Evolutionary conservation across 2,113 vertebrate genomes (phyloP), one percentile per base, ranked within the genome.

Genomic region (Ciconia stormi): DNA sequence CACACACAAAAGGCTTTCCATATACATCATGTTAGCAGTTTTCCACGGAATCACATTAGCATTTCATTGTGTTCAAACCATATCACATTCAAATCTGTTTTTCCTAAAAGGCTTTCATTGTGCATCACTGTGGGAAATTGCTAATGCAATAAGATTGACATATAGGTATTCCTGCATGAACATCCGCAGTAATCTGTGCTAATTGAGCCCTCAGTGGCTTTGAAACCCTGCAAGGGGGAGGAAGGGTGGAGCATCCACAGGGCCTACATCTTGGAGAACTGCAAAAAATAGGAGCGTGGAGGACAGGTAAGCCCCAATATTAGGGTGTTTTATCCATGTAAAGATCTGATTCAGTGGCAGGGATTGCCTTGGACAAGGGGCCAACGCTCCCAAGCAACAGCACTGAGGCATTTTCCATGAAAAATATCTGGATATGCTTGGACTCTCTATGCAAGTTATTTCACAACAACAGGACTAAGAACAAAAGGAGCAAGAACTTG

Each of bases 41-140:
- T 95, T 97, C 79, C 86, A 52, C 7, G 13, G 82, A 97, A 97
- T 96, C 15, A 3, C 78, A 91, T 94, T 92, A 97, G 85, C 71
- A 90, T 94, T 94, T 97, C 84, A 87, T 49, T 91, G 80, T 93
- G 92, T 86, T 94, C 84, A 86, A 94, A 65, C 56, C 55, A 16
- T 90, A 95, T 77, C 90, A 62, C 81, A 94, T 87, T 91, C 93
- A 96, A 96, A 97, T 85, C 83, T 96, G 65, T 78, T 96, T 95
- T 91, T 66, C 55, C 95, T 97, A 96, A 98, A 98, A 96, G 96
- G 93, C 50, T 95, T 95, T 92, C 91, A 95, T 82, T 97, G 96
- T 97, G 81, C 87, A 93, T 94, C 76, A 94, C 96, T 96, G 95
- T 80, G 92, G 95, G 92, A 98, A 98, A 96, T 55, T 91, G 97